A percentile compares a stretch with the other conserved stretches of the same genome.
phyloP scores from a whole-genome alignment of 2,797 vertebrate genomes.

The Harpagifer antarcticus region DNA sequence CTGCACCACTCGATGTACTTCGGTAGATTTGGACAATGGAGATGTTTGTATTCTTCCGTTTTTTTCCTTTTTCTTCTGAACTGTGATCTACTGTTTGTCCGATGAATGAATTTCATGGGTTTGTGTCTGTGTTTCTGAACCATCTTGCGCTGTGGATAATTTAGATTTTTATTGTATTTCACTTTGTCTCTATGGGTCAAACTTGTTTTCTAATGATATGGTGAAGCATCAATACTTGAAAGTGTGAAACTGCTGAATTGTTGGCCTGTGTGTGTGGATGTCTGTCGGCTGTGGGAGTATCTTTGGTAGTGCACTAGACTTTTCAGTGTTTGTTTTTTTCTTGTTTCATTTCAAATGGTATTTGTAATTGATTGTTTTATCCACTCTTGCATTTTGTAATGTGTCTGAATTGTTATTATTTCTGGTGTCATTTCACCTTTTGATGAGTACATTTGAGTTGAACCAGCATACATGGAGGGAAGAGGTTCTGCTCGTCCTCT shows the following conservation, averaged over 20 bases:
- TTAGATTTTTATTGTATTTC: slow-evolving; percentile 59
- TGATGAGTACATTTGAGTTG: slow-evolving; percentile 50
- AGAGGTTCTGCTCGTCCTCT: slow-evolving; percentile 63
- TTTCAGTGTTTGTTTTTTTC: slow-evolving; percentile 59
- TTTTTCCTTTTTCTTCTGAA: slow-evolving; percentile 20
- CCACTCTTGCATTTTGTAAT: slow-evolving; percentile 73
- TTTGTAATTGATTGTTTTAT: slow-evolving; percentile 68
- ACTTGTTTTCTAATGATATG: slow-evolving; percentile 42
- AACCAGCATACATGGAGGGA: slow-evolving; percentile 43
- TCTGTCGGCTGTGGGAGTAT: slow-evolving; percentile 47
- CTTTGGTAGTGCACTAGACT: slow-evolving; percentile 63
- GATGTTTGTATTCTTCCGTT: slow-evolving; percentile 27
- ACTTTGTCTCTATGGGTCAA: slow-evolving; percentile 70
- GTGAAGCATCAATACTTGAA: slow-evolving; percentile 86
- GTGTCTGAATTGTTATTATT: slow-evolving; percentile 51
- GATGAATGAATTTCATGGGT: slow-evolving; percentile 44
- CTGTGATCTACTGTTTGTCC: slow-evolving; percentile 37
- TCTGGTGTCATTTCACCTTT: slow-evolving; percentile 52
- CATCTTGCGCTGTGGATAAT: slow-evolving; percentile 48
- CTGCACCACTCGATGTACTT: slow-evolving; percentile 38
- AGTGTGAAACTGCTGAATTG: slow-evolving; percentile 81
- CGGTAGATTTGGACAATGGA: slow-evolving; percentile 21
- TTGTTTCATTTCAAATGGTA: slow-evolving; percentile 62
- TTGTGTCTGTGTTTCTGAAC: slow-evolving; percentile 49
- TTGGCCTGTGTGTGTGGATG: slow-evolving; percentile 68